phyloP scores from a whole-genome alignment of 2,113 vertebrate species.

The Phyllopteryx taeniolatus region DNA sequence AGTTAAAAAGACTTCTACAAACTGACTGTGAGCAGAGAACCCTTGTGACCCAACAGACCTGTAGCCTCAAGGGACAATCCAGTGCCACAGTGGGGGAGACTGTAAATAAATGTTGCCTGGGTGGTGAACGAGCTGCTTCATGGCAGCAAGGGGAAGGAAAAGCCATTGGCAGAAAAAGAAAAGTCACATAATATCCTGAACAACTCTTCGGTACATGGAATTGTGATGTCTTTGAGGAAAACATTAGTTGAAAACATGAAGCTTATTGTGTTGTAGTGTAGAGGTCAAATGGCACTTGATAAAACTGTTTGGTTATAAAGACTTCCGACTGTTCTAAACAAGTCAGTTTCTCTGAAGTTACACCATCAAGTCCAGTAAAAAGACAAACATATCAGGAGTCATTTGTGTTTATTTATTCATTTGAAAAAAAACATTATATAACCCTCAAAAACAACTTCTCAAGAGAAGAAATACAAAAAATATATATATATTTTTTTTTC shows the following conservation, averaged over 20 bases:
- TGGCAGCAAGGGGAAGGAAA: constrained; percentile 5
- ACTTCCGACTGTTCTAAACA: neutral
- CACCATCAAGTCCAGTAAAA: no score
- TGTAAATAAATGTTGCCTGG: neutral
- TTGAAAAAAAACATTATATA: no score
- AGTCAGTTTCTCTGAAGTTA: no score
- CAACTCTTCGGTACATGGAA: constrained; percentile 2
- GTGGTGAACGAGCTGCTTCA: neutral
- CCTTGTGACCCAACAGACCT: neutral
- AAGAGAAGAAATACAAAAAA: no score
- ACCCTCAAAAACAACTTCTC: no score
- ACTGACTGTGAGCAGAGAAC: neutral
- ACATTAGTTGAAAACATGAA: neutral
- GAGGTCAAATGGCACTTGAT: neutral
- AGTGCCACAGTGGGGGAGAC: neutral
- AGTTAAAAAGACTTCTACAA: neutral
- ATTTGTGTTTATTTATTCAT: no score
- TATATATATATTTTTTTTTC: no score
- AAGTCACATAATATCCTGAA: constrained; percentile 18
- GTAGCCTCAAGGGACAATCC: neutral
- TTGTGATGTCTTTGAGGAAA: constrained; percentile 2
- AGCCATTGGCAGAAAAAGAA: constrained; percentile 6
- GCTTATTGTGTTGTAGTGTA: neutral
- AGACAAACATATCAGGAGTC: no score
- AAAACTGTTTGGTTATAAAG: neutral